Conservation (phyloP, 1,140 invertebrate species). For the Aphidius ervi region DNA sequence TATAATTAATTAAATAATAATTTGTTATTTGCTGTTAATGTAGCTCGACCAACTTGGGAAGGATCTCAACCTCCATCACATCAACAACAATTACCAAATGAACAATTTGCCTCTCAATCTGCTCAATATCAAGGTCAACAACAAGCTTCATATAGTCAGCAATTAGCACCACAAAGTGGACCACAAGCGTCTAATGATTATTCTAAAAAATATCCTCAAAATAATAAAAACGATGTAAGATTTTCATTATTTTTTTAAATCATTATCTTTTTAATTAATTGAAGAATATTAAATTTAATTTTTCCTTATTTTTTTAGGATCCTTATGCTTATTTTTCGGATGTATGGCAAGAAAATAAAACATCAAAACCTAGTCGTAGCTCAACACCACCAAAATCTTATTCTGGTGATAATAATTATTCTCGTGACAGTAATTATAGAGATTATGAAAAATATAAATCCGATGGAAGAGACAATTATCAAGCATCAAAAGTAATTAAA, state of each 20-base stretch:
- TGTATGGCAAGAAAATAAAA: slow-evolving; percentile 50
- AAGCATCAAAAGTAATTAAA: slow-evolving; percentile 32
- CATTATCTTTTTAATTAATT: background rate
- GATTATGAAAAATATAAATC: slow-evolving; percentile 45
- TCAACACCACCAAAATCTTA: slow-evolving; percentile 35
- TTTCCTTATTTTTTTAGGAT: slow-evolving; percentile 35
- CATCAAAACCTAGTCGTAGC: slow-evolving; percentile 27
- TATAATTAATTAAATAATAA: too few relatives aligned
- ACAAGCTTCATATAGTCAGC: slow-evolving; percentile 14
- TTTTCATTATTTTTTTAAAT: slow-evolving; percentile 2
- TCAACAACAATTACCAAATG: slow-evolving; percentile 29
- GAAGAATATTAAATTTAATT: background rate
- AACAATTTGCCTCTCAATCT: slow-evolving; percentile 32
- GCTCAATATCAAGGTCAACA: slow-evolving; percentile 34
- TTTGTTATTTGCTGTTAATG: too few relatives aligned
- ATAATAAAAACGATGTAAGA: slow-evolving; percentile 42
- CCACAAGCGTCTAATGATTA: slow-evolving; percentile 24
- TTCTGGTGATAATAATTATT: slow-evolving; percentile 35
- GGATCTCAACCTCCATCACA: slow-evolving; percentile 29
- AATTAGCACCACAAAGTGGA: slow-evolving; percentile 17
- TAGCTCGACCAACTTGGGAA: slow-evolving; percentile 39
- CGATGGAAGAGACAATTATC: slow-evolving; percentile 38
- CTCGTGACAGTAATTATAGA: slow-evolving; percentile 38
- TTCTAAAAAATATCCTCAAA: slow-evolving; percentile 38
- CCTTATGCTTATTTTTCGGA: slow-evolving; percentile 52